Percentiles rank a stretch among this genome's conserved stretches.
These are phyloP conservation scores for Chamaea fasciata DNA, from an alignment of 2,113 vertebrate genomes.

Conservation along the genomic window DNA sequence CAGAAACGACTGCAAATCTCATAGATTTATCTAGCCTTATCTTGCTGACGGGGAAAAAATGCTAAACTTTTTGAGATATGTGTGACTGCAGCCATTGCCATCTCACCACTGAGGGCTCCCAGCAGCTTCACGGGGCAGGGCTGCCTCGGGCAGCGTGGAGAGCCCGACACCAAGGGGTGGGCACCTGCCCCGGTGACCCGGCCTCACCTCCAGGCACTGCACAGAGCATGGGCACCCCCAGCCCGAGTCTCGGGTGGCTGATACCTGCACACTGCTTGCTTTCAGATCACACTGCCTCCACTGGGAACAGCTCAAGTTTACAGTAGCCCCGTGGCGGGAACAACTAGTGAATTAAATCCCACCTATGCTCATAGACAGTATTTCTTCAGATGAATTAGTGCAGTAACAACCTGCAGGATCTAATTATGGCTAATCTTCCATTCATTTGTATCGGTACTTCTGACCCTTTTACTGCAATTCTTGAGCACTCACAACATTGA, in stretches of 20 bases:
- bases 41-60: fast-evolving
- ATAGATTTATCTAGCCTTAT: background rate
- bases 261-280: fast-evolving
- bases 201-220: fast-evolving
- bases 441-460: constrained; percentile 21
- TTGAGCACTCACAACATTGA: background rate
- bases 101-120: fast-evolving
- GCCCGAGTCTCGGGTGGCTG: fast-evolving
- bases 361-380: background rate
- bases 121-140: background rate
- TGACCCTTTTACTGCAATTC: constrained; percentile 47
- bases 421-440: constrained; percentile 41
- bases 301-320: background rate
- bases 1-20: background rate
- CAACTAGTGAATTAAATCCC: background rate
- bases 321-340: background rate
- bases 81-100: background rate
- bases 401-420: background rate
- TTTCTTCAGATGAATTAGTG: background rate
- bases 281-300: background rate
- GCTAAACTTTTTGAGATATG: background rate
- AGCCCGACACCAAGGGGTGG: fast-evolving
- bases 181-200: background rate
- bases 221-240: fast-evolving
- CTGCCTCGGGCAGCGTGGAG: fast-evolving